These are phyloP conservation scores for Lordiphosa fenestrarum DNA, from an alignment of 2,888 invertebrate genomes.

Conservation along the genomic window DNA sequence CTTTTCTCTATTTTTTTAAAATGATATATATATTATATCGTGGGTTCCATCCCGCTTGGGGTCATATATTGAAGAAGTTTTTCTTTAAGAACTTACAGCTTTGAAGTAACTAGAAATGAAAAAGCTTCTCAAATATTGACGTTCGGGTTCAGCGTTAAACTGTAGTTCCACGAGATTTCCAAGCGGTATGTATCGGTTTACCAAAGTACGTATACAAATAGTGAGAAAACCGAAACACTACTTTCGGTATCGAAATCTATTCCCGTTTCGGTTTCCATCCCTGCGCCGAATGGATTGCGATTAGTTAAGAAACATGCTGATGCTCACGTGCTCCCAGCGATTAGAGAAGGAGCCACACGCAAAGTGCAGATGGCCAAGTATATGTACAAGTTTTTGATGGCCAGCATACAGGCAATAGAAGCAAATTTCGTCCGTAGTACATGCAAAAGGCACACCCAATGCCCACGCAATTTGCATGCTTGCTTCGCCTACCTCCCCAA, in stretches of 20 bases:
- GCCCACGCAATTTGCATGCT: constrained; percentile 60
- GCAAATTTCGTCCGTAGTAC: constrained; percentile 29
- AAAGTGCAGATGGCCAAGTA: constrained; percentile 29
- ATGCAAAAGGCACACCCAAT: constrained; percentile 51
- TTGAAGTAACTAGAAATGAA: too few relatives aligned
- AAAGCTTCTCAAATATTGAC: too few relatives aligned
- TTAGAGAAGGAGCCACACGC: constrained; percentile 47
- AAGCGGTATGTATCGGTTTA: too few relatives aligned
- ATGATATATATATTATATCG: too few relatives aligned
- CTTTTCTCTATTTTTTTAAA: too few relatives aligned
- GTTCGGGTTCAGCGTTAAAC: too few relatives aligned
- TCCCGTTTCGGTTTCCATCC: constrained; percentile 21
- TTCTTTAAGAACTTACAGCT: too few relatives aligned
- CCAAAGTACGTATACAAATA: too few relatives aligned
- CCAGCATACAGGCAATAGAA: too few relatives aligned
- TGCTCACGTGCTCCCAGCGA: constrained; percentile 52
- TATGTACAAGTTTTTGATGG: constrained; percentile 28
- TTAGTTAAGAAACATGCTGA: constrained; percentile 26
- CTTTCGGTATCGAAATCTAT: constrained; percentile 17
- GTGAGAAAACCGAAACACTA: neutral
- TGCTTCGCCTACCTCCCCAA: neutral
- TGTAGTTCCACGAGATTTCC: too few relatives aligned
- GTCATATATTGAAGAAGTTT: too few relatives aligned
- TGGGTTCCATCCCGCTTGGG: too few relatives aligned
- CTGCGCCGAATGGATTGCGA: constrained; percentile 6